Percentiles rank a stretch among this genome's conserved stretches.
phyloP scores from a whole-genome alignment of 2,113 vertebrate genomes.

The Odocoileus hemionus region DNA sequence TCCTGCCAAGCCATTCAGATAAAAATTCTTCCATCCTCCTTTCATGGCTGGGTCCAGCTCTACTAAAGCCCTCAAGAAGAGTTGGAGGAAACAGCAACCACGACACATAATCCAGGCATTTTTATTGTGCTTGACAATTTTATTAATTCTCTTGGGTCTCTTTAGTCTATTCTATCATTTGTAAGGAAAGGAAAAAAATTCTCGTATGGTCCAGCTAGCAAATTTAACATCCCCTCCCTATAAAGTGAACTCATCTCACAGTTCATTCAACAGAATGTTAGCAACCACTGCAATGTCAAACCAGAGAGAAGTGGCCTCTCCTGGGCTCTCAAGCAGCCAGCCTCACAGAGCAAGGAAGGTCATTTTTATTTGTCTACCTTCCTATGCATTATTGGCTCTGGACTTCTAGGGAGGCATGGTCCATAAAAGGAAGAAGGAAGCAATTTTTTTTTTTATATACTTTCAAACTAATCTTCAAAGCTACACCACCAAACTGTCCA shows the following conservation, averaged over 20 bases:
- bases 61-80: neutral
- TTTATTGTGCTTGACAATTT: slow-evolving; percentile 31
- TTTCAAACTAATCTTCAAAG: neutral
- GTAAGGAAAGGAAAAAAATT: neutral
- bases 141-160: neutral
- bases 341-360: neutral
- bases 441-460: neutral
- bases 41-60: neutral
- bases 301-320: neutral
- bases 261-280: neutral
- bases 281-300: neutral
- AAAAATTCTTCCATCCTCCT: slow-evolving; percentile 18
- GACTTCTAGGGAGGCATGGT: neutral
- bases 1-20: slow-evolving; percentile 32
- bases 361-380: neutral
- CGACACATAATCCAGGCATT: neutral
- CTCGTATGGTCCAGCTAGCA: neutral
- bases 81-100: neutral
- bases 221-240: neutral
- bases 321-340: neutral
- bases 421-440: neutral
- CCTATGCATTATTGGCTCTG: neutral
- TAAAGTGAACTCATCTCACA: neutral
- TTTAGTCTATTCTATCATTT: neutral
- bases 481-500: neutral